Percentiles rank a stretch among this genome's conserved stretches.
Conservation (phyloP, 53 echinoderm and acorn worm species). For the Pentamera pediparva region DNA sequence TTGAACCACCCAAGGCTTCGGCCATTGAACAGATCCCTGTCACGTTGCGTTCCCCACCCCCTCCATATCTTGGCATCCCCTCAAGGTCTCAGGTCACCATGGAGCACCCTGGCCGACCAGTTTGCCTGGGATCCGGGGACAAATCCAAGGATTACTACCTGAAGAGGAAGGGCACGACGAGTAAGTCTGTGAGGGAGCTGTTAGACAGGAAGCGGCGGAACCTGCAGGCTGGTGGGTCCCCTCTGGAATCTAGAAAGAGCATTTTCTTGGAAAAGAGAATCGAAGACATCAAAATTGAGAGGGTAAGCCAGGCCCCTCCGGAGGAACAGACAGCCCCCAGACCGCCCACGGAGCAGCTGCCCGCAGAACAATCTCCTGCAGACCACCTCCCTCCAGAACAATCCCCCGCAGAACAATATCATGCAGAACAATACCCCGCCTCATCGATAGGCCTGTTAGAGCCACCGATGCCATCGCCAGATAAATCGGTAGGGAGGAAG, state of each 20-base stretch:
- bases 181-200: constrained; percentile 9
- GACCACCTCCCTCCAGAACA: not conserved
- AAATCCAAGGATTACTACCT: too few relatives aligned
- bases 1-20: too few relatives aligned
- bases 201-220: constrained; percentile 1
- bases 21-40: too few relatives aligned
- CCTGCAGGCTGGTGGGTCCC: not conserved
- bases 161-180: constrained; percentile 2
- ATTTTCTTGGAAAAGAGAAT: not conserved
- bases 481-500: not conserved
- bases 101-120: too few relatives aligned
- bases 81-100: too few relatives aligned
- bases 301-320: not conserved
- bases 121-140: too few relatives aligned
- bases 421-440: too few relatives aligned
- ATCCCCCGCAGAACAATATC: not conserved
- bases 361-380: not conserved
- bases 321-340: too few relatives aligned
- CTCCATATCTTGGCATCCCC: too few relatives aligned
- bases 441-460: not conserved
- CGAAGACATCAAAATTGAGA: not conserved
- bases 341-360: not conserved
- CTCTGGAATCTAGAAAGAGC: not conserved
- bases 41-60: too few relatives aligned
- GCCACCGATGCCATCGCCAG: not conserved